These are phyloP conservation scores for Torymus auratus DNA, from an alignment of 2,888 invertebrate species.

Conservation along the genomic window DNA sequence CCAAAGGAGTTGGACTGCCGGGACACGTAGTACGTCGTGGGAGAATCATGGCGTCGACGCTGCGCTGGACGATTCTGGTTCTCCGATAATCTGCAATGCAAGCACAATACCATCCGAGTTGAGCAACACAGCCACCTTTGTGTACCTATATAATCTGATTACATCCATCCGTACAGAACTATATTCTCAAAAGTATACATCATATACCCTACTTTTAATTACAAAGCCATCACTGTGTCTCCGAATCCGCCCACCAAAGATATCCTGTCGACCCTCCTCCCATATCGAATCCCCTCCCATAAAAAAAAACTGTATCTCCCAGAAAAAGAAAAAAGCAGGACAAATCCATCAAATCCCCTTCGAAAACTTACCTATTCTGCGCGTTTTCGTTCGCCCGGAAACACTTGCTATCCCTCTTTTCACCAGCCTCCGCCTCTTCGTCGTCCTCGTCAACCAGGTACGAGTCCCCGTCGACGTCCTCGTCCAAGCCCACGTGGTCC, in stretches of 20 bases:
- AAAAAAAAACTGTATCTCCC: slow-evolving; percentile 2
- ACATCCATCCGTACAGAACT: too few species aligned
- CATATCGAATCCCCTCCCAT: neutral
- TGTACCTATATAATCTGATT: too few species aligned
- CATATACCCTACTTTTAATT: too few species aligned
- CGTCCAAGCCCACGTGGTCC: slow-evolving; percentile 60
- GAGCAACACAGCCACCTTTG: too few species aligned
- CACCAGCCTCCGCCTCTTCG: slow-evolving; percentile 60
- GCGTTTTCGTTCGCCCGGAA: slow-evolving; percentile 34
- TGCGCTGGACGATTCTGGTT: slow-evolving; percentile 62
- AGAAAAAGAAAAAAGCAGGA: slow-evolving; percentile 1
- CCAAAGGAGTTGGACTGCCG: slow-evolving; percentile 61
- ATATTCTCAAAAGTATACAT: too few species aligned
- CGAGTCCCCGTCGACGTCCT: slow-evolving; percentile 57
- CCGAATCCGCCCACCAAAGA: too few species aligned
- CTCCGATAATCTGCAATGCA: slow-evolving; percentile 69
- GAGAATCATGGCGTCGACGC: slow-evolving; percentile 62
- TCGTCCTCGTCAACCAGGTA: slow-evolving; percentile 69
- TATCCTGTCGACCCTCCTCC: too few species aligned
- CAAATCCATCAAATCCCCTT: neutral
- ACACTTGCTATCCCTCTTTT: slow-evolving; percentile 56
- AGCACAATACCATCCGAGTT: neutral
- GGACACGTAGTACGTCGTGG: slow-evolving; percentile 68
- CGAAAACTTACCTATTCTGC: slow-evolving; percentile 42
- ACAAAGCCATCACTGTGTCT: too few species aligned